A percentile compares a stretch with the other conserved stretches of the same genome.
Conservation (phyloP, 2,797 vertebrate genomes). For the Xiphophorus birchmanni region DNA sequence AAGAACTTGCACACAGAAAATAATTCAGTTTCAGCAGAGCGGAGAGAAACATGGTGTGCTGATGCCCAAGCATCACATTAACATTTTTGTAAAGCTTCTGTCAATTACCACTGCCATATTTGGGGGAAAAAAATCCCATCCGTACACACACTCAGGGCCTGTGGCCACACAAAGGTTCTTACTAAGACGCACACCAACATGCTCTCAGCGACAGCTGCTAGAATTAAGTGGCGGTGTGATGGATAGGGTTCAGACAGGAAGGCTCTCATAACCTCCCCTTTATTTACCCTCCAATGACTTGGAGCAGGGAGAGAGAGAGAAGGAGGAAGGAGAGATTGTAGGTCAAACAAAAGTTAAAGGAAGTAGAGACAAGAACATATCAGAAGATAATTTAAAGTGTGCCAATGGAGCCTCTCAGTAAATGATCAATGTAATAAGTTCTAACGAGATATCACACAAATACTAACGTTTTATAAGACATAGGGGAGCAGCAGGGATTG, state of each 20-base stretch:
- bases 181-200: constrained; percentile 13
- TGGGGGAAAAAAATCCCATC: neutral
- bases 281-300: constrained; percentile 77
- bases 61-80: constrained; percentile 36
- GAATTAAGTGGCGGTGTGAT: constrained; percentile 79
- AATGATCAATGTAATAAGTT: neutral
- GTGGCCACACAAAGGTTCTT: neutral
- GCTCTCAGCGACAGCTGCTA: constrained; percentile 74
- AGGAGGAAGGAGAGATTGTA: neutral
- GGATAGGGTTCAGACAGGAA: constrained; percentile 76
- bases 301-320: constrained; percentile 35
- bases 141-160: neutral
- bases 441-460: neutral
- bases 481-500: neutral
- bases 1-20: constrained; percentile 12
- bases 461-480: neutral
- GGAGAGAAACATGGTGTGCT: constrained; percentile 13
- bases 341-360: neutral
- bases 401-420: neutral
- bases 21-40: constrained; percentile 31
- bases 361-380: neutral
- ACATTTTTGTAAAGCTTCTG: constrained; percentile 40
- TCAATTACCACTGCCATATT: constrained; percentile 40
- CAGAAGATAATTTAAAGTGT: neutral
- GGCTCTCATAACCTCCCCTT: constrained; percentile 76